phyloP scores from a whole-genome alignment of 1,140 invertebrate species.

The Lasioglossum baleicum region DNA sequence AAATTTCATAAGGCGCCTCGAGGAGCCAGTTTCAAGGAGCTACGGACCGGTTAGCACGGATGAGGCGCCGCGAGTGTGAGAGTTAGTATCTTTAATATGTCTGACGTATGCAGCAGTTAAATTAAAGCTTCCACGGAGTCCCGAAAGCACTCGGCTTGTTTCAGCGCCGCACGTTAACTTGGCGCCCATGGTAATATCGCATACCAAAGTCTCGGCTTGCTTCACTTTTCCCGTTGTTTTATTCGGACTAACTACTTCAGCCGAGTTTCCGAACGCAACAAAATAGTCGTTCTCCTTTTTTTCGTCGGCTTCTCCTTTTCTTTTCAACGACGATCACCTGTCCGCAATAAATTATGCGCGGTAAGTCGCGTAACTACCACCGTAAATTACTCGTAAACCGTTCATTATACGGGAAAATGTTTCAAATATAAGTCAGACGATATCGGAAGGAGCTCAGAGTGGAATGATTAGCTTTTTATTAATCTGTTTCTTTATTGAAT shows the following conservation, averaged over 20 bases:
- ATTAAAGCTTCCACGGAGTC: conserved; percentile 60
- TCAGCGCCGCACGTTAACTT: conserved; percentile 54
- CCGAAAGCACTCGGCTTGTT: conserved; percentile 52
- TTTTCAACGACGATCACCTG: neutral
- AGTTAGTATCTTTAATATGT: conserved; percentile 66
- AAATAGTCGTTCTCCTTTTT: neutral
- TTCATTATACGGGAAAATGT: too few relatives aligned
- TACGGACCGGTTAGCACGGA: conserved; percentile 53
- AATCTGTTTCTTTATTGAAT: too few relatives aligned
- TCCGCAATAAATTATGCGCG: neutral
- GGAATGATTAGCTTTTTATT: too few relatives aligned
- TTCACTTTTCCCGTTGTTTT: conserved; percentile 23
- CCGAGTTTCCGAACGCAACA: conserved; percentile 19
- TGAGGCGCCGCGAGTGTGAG: conserved; percentile 28
- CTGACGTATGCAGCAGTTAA: conserved; percentile 65
- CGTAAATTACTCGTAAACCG: too few relatives aligned
- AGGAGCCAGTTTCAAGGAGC: conserved; percentile 47
- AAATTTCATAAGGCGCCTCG: conserved; percentile 53
- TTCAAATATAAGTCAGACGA: too few relatives aligned
- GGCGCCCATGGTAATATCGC: conserved; percentile 59
- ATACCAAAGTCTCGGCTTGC: conserved; percentile 52
- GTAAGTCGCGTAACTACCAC: too few relatives aligned
- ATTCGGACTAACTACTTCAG: conserved; percentile 12
- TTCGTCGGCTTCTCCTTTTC: neutral
- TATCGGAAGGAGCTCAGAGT: too few relatives aligned